Evolutionary conservation across 2,113 vertebrate genomes (phyloP).

Genomic region (Cololabis saira): DNA sequence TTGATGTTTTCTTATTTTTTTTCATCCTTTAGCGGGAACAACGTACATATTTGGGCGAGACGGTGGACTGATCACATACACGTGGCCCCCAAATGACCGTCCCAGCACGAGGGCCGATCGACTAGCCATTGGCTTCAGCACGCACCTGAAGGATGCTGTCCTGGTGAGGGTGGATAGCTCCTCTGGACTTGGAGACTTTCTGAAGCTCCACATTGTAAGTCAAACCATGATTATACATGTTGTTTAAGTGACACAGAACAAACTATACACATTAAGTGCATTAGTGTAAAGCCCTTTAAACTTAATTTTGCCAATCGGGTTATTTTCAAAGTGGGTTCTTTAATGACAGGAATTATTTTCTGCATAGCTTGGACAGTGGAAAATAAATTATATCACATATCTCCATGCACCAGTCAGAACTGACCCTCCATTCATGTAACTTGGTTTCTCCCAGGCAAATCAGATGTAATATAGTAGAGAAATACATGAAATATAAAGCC

Average conservation of each 20-base stretch:
- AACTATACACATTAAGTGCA: too few relatives aligned
- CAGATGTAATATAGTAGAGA: background rate
- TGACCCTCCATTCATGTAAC: background rate
- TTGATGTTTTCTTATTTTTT: conserved; percentile 10
- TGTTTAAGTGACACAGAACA: background rate
- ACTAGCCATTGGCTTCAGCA: conserved; percentile 98
- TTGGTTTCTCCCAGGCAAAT: background rate
- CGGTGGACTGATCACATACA: conserved; percentile 97
- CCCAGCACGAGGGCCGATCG: conserved; percentile 97
- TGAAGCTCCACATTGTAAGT: conserved; percentile 99
- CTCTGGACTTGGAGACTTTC: conserved; percentile 95
- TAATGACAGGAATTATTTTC: too few relatives aligned
- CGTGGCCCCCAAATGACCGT: conserved; percentile 97
- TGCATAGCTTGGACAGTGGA: too few relatives aligned
- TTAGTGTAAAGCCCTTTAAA: too few relatives aligned
- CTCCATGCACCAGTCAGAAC: background rate
- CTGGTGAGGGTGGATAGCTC: conserved; percentile 98
- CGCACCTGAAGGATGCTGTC: conserved; percentile 94
- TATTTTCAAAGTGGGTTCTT: too few relatives aligned
- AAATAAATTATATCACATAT: background rate
- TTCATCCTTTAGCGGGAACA: conserved; percentile 88
- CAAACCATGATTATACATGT: background rate
- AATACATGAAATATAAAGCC: background rate
- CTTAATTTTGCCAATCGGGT: too few relatives aligned
- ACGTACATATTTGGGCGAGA: conserved; percentile 98